These are phyloP conservation scores for Cephus spinipes DNA, from an alignment of 2,888 invertebrate genomes.

Conservation along the genomic window DNA sequence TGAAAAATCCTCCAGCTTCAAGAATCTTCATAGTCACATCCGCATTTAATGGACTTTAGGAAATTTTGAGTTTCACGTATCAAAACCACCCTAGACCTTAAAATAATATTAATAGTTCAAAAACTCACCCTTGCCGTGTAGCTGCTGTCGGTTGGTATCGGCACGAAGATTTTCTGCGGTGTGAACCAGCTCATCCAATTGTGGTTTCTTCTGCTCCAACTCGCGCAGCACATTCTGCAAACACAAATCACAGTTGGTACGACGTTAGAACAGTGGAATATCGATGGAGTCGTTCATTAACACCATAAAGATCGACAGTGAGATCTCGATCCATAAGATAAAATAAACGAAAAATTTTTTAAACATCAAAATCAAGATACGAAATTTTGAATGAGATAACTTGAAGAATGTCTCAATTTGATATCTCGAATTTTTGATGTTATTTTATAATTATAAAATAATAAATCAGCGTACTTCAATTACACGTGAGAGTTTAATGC, in stretches of 20 bases:
- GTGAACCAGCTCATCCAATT: slow-evolving; percentile 85
- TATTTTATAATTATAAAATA: background rate
- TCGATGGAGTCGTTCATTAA: background rate
- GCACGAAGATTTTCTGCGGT: slow-evolving; percentile 86
- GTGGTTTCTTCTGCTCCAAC: slow-evolving; percentile 87
- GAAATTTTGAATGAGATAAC: background rate
- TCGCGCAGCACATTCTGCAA: slow-evolving; percentile 83
- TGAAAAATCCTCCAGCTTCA: background rate
- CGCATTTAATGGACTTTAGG: background rate
- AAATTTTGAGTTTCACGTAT: background rate
- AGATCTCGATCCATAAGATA: background rate
- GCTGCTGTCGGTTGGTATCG: slow-evolving; percentile 82
- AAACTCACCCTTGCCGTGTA: slow-evolving; percentile 83
- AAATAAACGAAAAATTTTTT: background rate
- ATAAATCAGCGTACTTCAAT: background rate
- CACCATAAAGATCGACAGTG: background rate
- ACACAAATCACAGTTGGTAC: slow-evolving; percentile 13
- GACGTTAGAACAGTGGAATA: background rate
- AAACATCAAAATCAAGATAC: background rate
- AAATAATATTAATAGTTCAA: background rate
- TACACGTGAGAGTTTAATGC: background rate
- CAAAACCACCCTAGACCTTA: background rate
- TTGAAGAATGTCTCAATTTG: background rate
- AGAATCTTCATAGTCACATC: background rate
- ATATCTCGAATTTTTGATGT: background rate